Base-by-base conservation (phyloP, 2,113 vertebrate genomes). In the Pluvialis apricaria region DNA sequence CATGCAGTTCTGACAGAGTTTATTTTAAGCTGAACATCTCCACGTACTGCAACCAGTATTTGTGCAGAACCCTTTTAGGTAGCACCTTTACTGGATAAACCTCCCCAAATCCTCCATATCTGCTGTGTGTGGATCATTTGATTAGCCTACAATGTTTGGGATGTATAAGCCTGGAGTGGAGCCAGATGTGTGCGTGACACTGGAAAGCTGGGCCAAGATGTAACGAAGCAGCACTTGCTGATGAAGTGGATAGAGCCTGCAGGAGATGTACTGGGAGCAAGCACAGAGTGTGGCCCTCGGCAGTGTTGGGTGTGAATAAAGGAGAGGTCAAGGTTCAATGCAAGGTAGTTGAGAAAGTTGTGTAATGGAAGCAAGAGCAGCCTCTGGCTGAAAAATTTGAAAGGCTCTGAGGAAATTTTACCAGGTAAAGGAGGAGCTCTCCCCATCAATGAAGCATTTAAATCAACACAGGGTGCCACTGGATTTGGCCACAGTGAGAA, bases 101-200 rank as follows among this genome's bases (percentile, higher is more conserved):
- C 34, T 82, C 54, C 61, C 32, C 58, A 77, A 15, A 80, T 52
- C 65, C 44, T 49, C 57, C 10, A 4, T 40, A 40, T 4, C 54
- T 29, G 44, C 29, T 64, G 5, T n/a, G 9, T 7, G 31, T 22
- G 18, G 6, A 38, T 79, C 0, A 0, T 40, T 26, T 28, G 52
- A 49, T 36, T 24, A 47, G 32, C 36, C 82, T 34, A 12, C 38
- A 44, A 38, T 8, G 10, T 25, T 60, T 44, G 68, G 62, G 29
- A 32, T n/a, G 15, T 17, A 3, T 12, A 61, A 86, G 28, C 58
- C 71, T 65, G 36, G 21, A 64, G 17, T 4, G 31, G 40, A 92
- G 72, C 36, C 86, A 44, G 36, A 64, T 6, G 28, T 42, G 20
- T 82, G 32, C 10, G 6, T 13, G 58, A 57, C 47, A 38, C 6